These are phyloP conservation scores for human DNA, from an alignment of 2,113 vertebrate genomes.

Conservation along the genomic window DNA sequence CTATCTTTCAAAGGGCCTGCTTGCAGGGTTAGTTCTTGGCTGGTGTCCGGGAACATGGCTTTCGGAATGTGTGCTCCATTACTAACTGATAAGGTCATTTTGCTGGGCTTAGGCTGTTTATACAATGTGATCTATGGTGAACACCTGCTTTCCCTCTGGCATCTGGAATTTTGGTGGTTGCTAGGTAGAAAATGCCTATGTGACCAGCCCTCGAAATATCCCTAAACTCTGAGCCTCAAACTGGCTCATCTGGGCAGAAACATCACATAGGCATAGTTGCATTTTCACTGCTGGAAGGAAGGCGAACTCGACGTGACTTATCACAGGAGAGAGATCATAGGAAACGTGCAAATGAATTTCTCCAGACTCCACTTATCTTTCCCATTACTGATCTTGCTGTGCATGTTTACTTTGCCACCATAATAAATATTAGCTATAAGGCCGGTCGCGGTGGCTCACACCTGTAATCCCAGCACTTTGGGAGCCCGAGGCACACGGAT, in stretches of 20 bases:
- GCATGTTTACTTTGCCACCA: background rate
- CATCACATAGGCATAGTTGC: background rate
- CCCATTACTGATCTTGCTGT: background rate
- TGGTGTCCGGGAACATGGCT: background rate
- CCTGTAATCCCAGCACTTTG: too few species aligned
- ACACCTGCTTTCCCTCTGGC: background rate
- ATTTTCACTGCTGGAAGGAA: background rate
- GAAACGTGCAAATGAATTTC: slow-evolving; percentile 10
- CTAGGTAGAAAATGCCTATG: background rate
- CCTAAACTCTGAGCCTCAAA: background rate
- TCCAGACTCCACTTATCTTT: background rate
- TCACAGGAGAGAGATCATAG: background rate
- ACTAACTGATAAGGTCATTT: slow-evolving; percentile 20
- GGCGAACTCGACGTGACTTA: background rate
- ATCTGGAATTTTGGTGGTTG: slow-evolving; percentile 10
- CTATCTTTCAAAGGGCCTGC: background rate
- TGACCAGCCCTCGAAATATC: background rate
- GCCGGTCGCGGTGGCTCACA: too few species aligned
- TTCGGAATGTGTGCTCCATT: background rate
- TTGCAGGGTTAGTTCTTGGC: background rate
- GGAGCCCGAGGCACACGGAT: too few species aligned
- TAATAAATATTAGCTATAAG: background rate
- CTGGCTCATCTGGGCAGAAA: background rate
- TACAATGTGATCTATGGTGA: background rate
- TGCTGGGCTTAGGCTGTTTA: background rate